phyloP scores from a whole-genome alignment of 2,888 invertebrate genomes.

The Drosophila neutralis region DNA sequence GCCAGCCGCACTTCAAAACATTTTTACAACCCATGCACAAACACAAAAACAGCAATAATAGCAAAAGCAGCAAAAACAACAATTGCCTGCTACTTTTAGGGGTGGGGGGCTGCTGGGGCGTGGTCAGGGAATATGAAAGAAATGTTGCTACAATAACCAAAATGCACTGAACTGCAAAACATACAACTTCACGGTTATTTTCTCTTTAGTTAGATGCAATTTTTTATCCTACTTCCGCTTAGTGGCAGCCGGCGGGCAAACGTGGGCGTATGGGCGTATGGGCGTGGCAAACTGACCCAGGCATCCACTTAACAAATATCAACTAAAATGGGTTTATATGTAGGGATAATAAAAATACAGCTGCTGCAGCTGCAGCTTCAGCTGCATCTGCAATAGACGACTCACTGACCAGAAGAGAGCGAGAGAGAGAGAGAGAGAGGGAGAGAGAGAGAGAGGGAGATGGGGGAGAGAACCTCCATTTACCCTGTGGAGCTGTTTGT shows the following conservation, averaged over 20 bases:
- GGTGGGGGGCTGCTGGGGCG: background rate
- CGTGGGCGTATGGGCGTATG: background rate
- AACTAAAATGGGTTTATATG: constrained; percentile 75
- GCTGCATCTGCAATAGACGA: constrained; percentile 28
- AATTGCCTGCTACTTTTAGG: constrained; percentile 26
- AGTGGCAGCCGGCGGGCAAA: background rate
- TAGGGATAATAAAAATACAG: constrained; percentile 70
- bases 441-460: background rate
- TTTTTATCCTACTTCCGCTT: constrained; percentile 28
- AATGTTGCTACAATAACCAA: constrained; percentile 61
- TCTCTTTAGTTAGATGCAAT: constrained; percentile 67
- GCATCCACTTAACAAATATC: constrained; percentile 65
- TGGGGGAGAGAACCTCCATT: background rate
- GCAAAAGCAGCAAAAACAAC: constrained; percentile 31
- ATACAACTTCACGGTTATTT: constrained; percentile 77
- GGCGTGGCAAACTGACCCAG: constrained; percentile 52
- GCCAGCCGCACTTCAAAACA: constrained; percentile 64
- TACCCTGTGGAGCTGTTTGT: background rate
- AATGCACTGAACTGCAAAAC: constrained; percentile 79
- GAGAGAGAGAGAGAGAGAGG: background rate
- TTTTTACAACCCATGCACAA: constrained; percentile 64
- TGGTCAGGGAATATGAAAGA: constrained; percentile 51
- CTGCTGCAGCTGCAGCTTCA: constrained; percentile 31
- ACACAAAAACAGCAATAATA: constrained; percentile 36
- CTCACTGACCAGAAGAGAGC: constrained; percentile 13